Percentiles rank a stretch among this genome's conserved stretches.
Evolutionary conservation across 37 sponge, comb jelly and placozoan genomes (phyloP).

Genomic region (Theonella swinhoei): DNA sequence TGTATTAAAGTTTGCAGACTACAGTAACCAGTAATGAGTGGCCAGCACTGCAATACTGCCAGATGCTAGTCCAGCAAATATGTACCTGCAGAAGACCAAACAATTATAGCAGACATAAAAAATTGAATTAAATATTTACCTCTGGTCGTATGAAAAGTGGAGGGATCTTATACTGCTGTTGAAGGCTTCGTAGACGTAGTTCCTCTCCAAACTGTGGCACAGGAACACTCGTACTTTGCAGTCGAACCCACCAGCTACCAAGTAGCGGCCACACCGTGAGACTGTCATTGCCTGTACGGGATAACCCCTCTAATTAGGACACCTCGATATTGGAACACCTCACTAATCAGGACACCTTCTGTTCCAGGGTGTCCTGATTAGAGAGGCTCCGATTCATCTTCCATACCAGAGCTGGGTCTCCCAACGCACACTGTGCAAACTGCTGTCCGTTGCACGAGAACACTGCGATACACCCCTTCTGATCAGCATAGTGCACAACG

Average conservation of each 20-base stretch:
- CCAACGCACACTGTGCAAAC: conserved; percentile 32
- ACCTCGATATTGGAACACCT: too few relatives aligned
- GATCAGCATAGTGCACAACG: conserved; percentile 78
- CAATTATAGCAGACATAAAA: background rate
- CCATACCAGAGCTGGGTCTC: conserved; percentile 59
- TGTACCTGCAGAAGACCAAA: conserved; percentile 30
- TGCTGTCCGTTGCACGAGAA: conserved; percentile 77
- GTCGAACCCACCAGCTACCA: conserved; percentile 77
- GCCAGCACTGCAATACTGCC: conserved; percentile 59
- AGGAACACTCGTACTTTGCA: conserved; percentile 40
- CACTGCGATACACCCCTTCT: conserved; percentile 74
- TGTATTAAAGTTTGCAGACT: too few relatives aligned
- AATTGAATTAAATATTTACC: conserved; percentile 15
- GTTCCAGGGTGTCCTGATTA: too few relatives aligned
- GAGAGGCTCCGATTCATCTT: conserved; percentile 4
- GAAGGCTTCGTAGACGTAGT: conserved; percentile 32
- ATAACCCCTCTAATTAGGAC: background rate
- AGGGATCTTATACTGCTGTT: conserved; percentile 66
- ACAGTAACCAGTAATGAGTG: conserved; percentile 60
- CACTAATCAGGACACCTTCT: too few relatives aligned
- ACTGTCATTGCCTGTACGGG: conserved; percentile 57
- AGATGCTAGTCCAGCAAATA: conserved; percentile 70
- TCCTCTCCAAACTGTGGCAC: conserved; percentile 38
- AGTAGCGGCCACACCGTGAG: conserved; percentile 53
- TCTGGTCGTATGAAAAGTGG: conserved; percentile 65